Evolutionary conservation across 2,113 vertebrate genomes (phyloP), one percentile per base, ranked within the genome.

Genomic region (Rhynchomys soricoides): DNA sequence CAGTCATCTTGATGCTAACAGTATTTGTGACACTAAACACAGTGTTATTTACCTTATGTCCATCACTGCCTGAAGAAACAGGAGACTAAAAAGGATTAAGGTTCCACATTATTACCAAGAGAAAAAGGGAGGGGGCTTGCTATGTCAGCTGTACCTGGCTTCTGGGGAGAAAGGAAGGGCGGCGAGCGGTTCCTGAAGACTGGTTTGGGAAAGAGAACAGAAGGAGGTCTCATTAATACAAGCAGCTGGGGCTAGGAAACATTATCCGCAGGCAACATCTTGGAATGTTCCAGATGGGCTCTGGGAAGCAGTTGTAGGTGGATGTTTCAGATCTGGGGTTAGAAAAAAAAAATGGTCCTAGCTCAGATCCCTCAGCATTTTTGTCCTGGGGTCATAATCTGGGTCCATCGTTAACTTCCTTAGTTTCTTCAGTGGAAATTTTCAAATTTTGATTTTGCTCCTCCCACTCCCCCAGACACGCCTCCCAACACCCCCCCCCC

Each of bases 191-290:
- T 59, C 48, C 57, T 15, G 1, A 34, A 12, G 24, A 12, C 26
- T 74, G 55, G 43, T 13, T 81, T 50, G 62, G 40, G n/a, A 83
- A 3, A 40, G 7, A 43, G 22, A 31, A 55, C 5, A 22, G 12
- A 1, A 10, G 71, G 21, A 55, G 16, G 15, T 3, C 6, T 0
- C 7, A 31, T 11, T 45, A 64, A 50, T 26, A 12, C 11, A 40
- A 45, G 75, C 45, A n/a, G 16, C 57, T 37, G 0, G 8, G 31
- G 48, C 37, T n/a, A 34, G 7, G 4, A 70, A n/a, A 37, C 37
- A 0, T 34, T 13, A 2, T 43, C 12, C 0, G 0, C 34, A 48
- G 22, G 15, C 1, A 9, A 3, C 3, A 22, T 21, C 81, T 21
- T 26, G 0, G 0, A n/a, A 77, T 34, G 43, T 74, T 66, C 37